Conservation (phyloP, 2,113 vertebrate species). For the Campylomormyrus tamandua region DNA sequence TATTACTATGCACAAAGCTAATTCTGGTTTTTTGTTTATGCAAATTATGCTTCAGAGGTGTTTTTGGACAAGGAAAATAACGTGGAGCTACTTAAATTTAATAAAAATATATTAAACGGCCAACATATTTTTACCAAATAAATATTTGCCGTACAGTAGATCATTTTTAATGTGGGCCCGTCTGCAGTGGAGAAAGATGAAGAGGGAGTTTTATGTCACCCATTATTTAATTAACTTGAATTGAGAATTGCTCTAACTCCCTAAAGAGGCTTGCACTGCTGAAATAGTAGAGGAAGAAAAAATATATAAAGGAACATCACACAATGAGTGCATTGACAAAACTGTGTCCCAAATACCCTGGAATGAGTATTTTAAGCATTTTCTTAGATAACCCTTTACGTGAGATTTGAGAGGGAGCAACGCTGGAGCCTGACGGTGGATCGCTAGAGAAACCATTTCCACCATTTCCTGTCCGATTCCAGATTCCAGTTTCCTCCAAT, state of each 20-base stretch:
- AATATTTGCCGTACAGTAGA: neutral
- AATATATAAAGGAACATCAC: neutral
- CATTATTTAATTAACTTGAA: neutral
- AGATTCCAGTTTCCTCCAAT: neutral
- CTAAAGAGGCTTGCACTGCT: neutral
- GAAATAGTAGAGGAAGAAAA: neutral
- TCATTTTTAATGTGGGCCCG: neutral
- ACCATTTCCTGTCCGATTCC: slow-evolving; percentile 19
- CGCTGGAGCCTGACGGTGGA: slow-evolving; percentile 36
- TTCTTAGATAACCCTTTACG: slow-evolving; percentile 26
- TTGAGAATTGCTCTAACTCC: neutral
- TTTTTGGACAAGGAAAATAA: neutral
- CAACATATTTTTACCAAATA: neutral
- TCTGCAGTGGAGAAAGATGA: neutral
- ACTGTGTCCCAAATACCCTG: neutral
- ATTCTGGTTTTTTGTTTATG: neutral
- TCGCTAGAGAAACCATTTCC: slow-evolving; percentile 31
- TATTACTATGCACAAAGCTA: neutral
- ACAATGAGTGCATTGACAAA: neutral
- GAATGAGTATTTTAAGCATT: neutral
- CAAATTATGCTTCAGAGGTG: neutral
- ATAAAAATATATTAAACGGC: neutral
- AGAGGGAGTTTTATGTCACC: neutral
- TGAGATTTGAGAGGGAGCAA: neutral
- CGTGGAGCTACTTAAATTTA: neutral